A percentile compares a stretch with the other conserved stretches of the same genome.
phyloP scores from a whole-genome alignment of 35 echinoderm and acorn worm species.

The Amphiura filiformis region DNA sequence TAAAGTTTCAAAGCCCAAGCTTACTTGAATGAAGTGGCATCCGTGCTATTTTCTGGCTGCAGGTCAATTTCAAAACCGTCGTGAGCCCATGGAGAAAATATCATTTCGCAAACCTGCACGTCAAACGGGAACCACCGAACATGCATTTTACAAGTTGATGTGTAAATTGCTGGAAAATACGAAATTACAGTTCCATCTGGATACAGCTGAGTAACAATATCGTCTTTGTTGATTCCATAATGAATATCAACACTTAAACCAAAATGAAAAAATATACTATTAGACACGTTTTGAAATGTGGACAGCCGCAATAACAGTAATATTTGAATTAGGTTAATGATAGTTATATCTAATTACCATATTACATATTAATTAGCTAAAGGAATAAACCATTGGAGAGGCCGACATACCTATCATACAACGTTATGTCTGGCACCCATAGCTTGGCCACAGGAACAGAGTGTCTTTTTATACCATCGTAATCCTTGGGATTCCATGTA shows the following conservation, averaged over 20 bases:
- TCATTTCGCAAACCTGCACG: conserved; percentile 11
- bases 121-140: conserved; percentile 18
- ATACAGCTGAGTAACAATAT: background rate
- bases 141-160: conserved; percentile 3
- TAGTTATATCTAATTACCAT: too few species aligned
- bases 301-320: too few species aligned
- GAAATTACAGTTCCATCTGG: background rate
- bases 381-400: too few species aligned
- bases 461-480: too few species aligned
- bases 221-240: background rate
- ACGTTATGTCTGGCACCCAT: too few species aligned
- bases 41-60: background rate
- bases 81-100: background rate
- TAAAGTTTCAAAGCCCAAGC: too few species aligned
- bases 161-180: background rate
- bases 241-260: background rate
- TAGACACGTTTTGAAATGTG: too few species aligned
- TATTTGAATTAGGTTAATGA: too few species aligned
- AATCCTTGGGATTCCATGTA: too few species aligned
- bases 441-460: too few species aligned
- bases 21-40: background rate
- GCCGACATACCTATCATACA: too few species aligned
- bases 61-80: background rate
- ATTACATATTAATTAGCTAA: too few species aligned
- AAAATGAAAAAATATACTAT: background rate